These are phyloP conservation scores for Leptogaster cylindrica DNA, from an alignment of 2,888 invertebrate species.

Conservation along the genomic window DNA sequence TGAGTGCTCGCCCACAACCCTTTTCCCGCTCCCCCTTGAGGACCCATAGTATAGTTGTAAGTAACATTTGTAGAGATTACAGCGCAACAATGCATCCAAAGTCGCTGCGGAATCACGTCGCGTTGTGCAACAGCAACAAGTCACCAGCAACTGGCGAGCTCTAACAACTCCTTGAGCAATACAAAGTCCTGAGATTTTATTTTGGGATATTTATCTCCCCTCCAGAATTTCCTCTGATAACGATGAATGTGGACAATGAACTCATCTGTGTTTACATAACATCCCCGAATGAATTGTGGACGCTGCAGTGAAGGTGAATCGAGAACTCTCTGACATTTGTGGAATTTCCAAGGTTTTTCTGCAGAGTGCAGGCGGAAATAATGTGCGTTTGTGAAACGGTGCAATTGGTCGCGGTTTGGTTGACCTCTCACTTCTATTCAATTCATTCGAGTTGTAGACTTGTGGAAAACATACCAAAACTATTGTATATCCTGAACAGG, in stretches of 20 bases:
- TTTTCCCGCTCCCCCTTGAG: not conserved
- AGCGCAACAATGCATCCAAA: not conserved
- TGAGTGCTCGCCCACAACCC: not conserved
- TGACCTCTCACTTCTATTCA: too few species aligned
- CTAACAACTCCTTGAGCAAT: not conserved
- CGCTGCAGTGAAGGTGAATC: not conserved
- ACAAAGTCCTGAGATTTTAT: slow-evolving; percentile 4
- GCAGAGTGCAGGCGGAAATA: not conserved
- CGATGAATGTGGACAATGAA: not conserved
- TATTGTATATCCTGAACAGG: not conserved
- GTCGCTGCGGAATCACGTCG: not conserved
- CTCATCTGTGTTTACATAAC: slow-evolving; percentile 16
- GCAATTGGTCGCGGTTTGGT: not conserved
- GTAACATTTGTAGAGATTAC: not conserved
- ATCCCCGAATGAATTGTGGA: slow-evolving; percentile 9
- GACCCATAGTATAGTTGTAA: not conserved
- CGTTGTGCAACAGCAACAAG: slow-evolving; percentile 14
- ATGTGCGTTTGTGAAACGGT: not conserved
- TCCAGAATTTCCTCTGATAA: slow-evolving; percentile 13
- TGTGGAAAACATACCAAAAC: too few species aligned
- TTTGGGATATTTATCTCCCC: slow-evolving; percentile 22
- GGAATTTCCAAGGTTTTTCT: not conserved
- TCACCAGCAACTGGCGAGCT: slow-evolving; percentile 20
- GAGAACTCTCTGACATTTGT: not conserved
- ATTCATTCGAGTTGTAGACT: too few species aligned